Evolutionary conservation across 2,888 invertebrate genomes (phyloP), one percentile per base, ranked within the genome.

Genomic region (Dyspetes luteomarginatus): DNA sequence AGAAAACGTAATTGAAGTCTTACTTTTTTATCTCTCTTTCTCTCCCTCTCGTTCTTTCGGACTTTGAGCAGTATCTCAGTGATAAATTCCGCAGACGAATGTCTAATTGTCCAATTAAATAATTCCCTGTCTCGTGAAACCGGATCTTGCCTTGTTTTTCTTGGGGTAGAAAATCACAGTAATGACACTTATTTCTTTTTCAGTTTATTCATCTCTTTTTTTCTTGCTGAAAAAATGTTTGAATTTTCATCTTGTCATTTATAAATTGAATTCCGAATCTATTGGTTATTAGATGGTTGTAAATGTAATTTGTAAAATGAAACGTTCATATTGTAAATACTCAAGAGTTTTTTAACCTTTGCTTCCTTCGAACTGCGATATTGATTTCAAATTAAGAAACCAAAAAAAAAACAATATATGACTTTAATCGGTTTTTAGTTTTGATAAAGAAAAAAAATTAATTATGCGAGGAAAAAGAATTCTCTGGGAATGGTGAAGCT

Each of bases 51-150:
- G 56, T 50, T 55, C 58, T 65, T 30, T 55, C 65, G 7, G 5
- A 7, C 48, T 48, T 48, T n/a, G 17, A 7, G 15, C 45, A 76
- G 26, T 55, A 67, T 71, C 56, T 50, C 60, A 15, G 28, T 69
- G 64, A 64, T 45, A 72, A 62, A 52, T 52, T 43, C 5, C n/a
- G n/a, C 52, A 24, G 45, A 36, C 50, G 28, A 72, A 60, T 69
- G 48, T 82, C 43, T 64, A 76, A 73, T 80, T 73, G 71, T 67
- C 73, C 73, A 58, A 77, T 77, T 80, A 80, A 80, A 74, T 43
- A 43, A 68, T 68, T 72, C 48, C n/a, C 26, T 24, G 55, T 68
- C 7, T 15, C 19, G 48, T 30, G 60, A 72, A 72, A 79, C 55
- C 26, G 15, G 65, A 74, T 65, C 43, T 64, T 15, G 1, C 30